These are phyloP conservation scores for Chaetops frenatus DNA, from an alignment of 2,113 vertebrate genomes.

Conservation along the genomic window DNA sequence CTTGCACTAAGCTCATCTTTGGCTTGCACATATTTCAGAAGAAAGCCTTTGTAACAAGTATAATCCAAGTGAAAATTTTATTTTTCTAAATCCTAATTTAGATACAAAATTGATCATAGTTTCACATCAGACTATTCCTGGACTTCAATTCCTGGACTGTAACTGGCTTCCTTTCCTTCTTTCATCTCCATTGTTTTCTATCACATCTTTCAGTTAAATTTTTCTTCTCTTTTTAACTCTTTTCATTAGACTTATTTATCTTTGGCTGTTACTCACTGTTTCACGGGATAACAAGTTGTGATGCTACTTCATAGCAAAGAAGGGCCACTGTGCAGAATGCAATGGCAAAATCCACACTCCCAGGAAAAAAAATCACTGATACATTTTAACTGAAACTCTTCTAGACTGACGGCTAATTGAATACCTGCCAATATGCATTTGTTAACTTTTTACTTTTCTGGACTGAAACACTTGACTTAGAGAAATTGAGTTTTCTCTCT, in stretches of 20 bases:
- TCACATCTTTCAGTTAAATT: background rate
- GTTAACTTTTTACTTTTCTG: background rate
- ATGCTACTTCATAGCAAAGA: background rate
- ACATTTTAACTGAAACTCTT: background rate
- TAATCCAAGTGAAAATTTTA: background rate
- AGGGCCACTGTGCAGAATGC: background rate
- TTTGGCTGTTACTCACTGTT: background rate
- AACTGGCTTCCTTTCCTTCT: background rate
- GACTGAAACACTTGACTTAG: background rate
- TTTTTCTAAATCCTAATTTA: background rate
- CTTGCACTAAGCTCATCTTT: background rate
- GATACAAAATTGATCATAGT: background rate
- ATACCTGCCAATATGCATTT: background rate
- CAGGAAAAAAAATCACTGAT: background rate
- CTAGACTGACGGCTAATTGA: background rate
- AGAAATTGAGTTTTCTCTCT: background rate
- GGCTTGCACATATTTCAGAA: background rate
- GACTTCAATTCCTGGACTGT: background rate
- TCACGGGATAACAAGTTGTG: background rate
- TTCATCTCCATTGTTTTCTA: background rate
- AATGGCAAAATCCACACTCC: background rate
- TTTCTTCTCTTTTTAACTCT: background rate
- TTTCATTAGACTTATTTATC: background rate
- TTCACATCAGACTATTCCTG: background rate
- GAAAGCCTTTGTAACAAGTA: background rate